Evolutionary conservation across 2,888 invertebrate genomes (phyloP).

Genomic region (Leucozona laternaria): DNA sequence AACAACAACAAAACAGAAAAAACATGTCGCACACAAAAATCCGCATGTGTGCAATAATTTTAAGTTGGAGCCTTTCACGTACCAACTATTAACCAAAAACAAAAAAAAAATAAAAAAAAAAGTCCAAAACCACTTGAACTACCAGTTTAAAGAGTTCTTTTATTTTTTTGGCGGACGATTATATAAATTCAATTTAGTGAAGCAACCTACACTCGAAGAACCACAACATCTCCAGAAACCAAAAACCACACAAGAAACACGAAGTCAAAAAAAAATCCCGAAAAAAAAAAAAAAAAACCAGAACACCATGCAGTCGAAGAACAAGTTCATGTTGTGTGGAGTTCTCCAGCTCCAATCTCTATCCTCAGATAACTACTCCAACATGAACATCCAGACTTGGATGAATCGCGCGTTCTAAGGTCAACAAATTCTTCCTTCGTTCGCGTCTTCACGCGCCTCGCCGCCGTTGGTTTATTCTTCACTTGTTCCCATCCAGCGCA

Average conservation of each 20-base stretch:
- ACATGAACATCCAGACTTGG: constrained; percentile 54
- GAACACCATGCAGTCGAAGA: constrained; percentile 65
- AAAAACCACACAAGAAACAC: constrained; percentile 59
- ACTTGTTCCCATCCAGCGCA: constrained; percentile 17
- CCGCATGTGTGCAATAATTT: constrained; percentile 23
- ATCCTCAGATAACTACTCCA: not conserved
- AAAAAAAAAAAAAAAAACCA: constrained; percentile 20
- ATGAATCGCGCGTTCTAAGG: constrained; percentile 67
- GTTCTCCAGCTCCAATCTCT: constrained; percentile 41
- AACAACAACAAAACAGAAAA: not conserved
- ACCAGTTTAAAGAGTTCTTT: constrained; percentile 51
- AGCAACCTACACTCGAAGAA: constrained; percentile 60
- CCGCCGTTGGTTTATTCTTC: not conserved
- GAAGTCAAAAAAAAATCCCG: constrained; percentile 38
- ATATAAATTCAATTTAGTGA: constrained; percentile 71
- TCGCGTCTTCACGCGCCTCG: not conserved
- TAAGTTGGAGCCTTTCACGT: constrained; percentile 52
- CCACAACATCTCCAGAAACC: constrained; percentile 29
- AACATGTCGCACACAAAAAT: constrained; percentile 48
- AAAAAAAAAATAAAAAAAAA: constrained; percentile 14
- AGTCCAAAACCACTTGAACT: constrained; percentile 60
- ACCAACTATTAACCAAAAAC: constrained; percentile 30
- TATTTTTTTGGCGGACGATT: constrained; percentile 58
- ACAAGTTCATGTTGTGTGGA: constrained; percentile 72
- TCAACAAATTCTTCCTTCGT: constrained; percentile 68